Base-by-base conservation (phyloP, 2,797 vertebrate species). In the Poecile montanus region DNA sequence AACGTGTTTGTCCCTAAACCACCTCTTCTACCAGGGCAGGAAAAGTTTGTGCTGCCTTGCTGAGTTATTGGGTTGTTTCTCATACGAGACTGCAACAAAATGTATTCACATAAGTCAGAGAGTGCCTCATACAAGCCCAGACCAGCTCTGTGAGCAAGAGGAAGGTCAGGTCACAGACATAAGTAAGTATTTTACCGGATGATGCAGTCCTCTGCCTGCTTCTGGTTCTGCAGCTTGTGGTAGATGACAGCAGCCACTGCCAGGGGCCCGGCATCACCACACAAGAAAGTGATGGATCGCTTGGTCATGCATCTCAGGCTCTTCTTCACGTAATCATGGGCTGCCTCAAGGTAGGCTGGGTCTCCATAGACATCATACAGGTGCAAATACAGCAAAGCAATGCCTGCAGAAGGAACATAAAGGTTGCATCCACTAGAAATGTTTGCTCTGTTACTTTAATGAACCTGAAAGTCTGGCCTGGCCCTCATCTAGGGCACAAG, bases 341-440 rank as follows among this genome's bases (percentile, higher is more conserved):
- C 99, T 94, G 94, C 98, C 84, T 98, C 98, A 5, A 99, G 98
- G 89, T 98, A 98, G 61, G 97, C 95, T 7, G 97, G 76, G 61
- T 99, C 99, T 36, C 98, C 98, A 32, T 98, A 99, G 30, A 99
- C 97, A 4, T 98, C 96, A 57, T 98, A 97, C 57, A 99, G 98
- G 91, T 99, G 99, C 89, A 99, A 97, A 96, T 99, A 99, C 53
- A 99, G 98, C 94, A 99, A 85, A 30, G 99, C 98, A 16, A 99
- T 99, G 68, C 99, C 99, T 99, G 97, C 9, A 81, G 91, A 71
- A 84, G 42, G 92, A 94, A 95, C 13, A 51, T 2, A 42, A 70
- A 63, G 17, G 15, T 56, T 89, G 27, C 10, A 50, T 18, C 16
- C 23, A 38, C 11, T 38, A 58, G 32, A 40, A 56, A 70, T 18